Conservation (phyloP, 1,140 invertebrate species). For the Psix sp. region DNA sequence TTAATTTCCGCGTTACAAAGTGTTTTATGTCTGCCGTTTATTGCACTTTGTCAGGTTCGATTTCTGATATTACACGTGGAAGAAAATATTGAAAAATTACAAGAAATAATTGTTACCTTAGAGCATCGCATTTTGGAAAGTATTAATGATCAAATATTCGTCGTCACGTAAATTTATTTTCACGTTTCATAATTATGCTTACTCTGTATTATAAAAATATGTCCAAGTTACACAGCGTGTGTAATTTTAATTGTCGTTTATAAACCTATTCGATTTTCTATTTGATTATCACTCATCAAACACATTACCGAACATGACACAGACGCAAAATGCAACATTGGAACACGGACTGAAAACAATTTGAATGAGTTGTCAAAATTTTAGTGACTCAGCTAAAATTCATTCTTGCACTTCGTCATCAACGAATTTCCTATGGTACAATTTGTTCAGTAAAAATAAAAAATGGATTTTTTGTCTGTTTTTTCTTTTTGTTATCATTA, state of each 20-base stretch:
- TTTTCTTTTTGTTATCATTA: too few species aligned
- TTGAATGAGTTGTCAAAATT: constrained; percentile 48
- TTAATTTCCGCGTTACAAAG: constrained; percentile 46
- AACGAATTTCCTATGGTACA: constrained; percentile 42
- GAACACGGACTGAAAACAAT: constrained; percentile 46
- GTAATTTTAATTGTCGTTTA: not conserved
- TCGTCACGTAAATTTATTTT: too few species aligned
- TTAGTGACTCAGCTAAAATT: constrained; percentile 20
- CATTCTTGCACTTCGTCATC: constrained; percentile 45
- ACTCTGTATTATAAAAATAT: too few species aligned
- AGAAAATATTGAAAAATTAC: too few species aligned
- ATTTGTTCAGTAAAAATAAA: too few species aligned
- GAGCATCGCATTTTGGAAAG: too few species aligned
- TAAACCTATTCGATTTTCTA: constrained; percentile 16
- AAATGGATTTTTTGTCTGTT: too few species aligned
- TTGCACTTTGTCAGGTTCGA: constrained; percentile 14
- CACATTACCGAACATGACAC: constrained; percentile 54
- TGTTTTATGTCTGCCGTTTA: constrained; percentile 17
- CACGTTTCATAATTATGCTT: too few species aligned
- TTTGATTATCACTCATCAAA: constrained; percentile 39
- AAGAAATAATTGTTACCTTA: too few species aligned
- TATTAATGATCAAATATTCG: too few species aligned
- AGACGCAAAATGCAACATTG: constrained; percentile 37
- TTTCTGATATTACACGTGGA: not conserved
- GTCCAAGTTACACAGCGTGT: too few species aligned